These are phyloP conservation scores for Umimayanthus chanpuru DNA, from an alignment of 92 coral and sea anemone species.

Conservation along the genomic window DNA sequence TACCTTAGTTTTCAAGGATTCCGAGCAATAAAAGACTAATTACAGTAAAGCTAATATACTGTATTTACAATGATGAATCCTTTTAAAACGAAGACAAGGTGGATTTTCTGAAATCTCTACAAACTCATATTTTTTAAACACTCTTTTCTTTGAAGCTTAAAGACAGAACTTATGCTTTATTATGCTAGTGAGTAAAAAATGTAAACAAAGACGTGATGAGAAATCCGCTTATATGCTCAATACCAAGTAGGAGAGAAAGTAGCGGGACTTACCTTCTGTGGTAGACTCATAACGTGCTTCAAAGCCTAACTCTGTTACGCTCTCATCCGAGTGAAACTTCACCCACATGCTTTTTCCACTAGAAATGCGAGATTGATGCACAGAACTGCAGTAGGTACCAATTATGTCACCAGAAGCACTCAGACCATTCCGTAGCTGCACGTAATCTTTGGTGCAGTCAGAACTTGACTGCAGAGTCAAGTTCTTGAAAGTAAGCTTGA, in stretches of 20 bases:
- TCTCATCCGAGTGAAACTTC: conserved; percentile 1
- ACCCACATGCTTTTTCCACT: neutral
- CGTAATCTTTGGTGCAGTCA: neutral
- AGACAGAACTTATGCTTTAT: neutral
- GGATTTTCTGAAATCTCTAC: too few relatives aligned
- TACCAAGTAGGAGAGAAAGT: neutral
- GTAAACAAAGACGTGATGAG: neutral
- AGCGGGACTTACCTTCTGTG: neutral
- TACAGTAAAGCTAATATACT: too few relatives aligned
- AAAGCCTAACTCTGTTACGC: neutral
- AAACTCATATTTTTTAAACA: too few relatives aligned
- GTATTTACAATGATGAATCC: too few relatives aligned
- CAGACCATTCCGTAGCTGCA: neutral
- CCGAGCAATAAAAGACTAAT: too few relatives aligned
- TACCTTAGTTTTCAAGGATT: too few relatives aligned
- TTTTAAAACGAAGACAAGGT: too few relatives aligned
- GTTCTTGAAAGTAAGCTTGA: neutral
- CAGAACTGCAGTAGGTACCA: neutral
- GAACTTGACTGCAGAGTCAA: neutral
- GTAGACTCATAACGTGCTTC: neutral
- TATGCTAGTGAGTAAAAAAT: neutral
- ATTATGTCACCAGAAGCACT: neutral
- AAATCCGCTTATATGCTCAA: neutral
- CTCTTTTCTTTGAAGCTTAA: neutral
- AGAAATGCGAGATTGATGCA: neutral